A percentile compares a stretch with the other conserved stretches of the same genome.
Conservation (phyloP, 2,888 invertebrate species). For the Macaria liturata region DNA sequence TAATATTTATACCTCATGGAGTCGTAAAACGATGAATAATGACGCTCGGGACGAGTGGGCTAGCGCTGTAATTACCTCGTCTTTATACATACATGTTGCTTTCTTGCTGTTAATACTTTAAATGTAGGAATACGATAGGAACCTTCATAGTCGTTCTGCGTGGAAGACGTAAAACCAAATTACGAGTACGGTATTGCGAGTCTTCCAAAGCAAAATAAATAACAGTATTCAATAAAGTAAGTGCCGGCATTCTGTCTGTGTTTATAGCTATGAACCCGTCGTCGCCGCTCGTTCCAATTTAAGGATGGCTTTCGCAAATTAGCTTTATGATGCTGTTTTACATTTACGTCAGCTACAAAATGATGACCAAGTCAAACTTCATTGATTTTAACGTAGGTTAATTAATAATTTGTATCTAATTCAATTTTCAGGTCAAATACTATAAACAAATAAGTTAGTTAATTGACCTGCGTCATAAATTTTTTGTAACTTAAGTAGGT, state of each 20-base stretch:
- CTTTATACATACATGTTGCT: constrained; percentile 74
- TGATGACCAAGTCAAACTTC: too few species aligned
- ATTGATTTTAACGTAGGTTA: too few species aligned
- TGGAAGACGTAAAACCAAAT: constrained; percentile 64
- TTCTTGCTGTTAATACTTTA: constrained; percentile 75
- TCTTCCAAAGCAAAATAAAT: constrained; percentile 48
- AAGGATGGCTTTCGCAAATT: constrained; percentile 18
- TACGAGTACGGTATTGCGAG: constrained; percentile 53
- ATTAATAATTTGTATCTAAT: too few species aligned
- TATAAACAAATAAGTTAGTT: too few species aligned
- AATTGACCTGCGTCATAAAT: too few species aligned
- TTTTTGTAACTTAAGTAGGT: too few species aligned
- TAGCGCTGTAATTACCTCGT: constrained; percentile 80
- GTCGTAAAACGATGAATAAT: constrained; percentile 83
- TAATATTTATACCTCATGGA: constrained; percentile 82
- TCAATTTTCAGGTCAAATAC: too few species aligned
- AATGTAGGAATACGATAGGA: constrained; percentile 67
- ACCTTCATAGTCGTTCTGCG: constrained; percentile 58
- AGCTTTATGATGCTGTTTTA: constrained; percentile 10
- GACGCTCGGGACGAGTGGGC: constrained; percentile 79
- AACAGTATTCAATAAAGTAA: constrained; percentile 56
- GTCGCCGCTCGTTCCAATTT: constrained; percentile 23
- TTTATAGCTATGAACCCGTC: constrained; percentile 37
- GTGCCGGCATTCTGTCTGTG: constrained; percentile 37
- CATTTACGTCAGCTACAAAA: constrained; percentile 1